Evolutionary conservation across 2,113 vertebrate species (phyloP), one percentile per base, ranked within the genome.

Genomic region (Coturnix japonica): DNA sequence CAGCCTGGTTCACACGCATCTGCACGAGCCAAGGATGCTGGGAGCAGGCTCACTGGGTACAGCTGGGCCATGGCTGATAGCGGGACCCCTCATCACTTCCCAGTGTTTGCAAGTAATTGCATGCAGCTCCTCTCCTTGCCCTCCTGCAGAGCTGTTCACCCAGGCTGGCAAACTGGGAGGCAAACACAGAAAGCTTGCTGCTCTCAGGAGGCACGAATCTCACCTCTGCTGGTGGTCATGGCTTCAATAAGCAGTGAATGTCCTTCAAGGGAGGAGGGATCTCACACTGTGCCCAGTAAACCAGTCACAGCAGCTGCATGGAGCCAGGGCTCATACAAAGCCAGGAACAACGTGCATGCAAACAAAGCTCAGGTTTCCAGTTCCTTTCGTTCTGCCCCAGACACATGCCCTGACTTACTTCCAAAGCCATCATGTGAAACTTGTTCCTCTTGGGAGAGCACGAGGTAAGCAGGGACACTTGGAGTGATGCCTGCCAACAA

Each of bases 291-390:
- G 41, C 64, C 64, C 20, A 14, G 37, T 20, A 64, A 41, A 64
- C 61, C 39, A 22, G 41, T 39, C 39, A 31, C 8, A 44, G 76
- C 44, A 66, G 56, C 35, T 44, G 51, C 78, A 6, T 0, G 35
- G 66, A 35, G 81, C 44, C 46, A 56, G 53, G 46, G 20, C 35
- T 31, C 9, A 13, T 12, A 54, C 53, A 64, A 76, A 92, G 44
- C 59, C 64, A 2, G 2, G 54, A 26, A 43, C 4, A 31, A 31
- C n/a, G 0, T 19, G 9, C 15, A 11, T 14, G 3, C 16, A 37
- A 53, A 46, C 4, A 12, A 81, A 87, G 47, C 47, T 72, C 81
- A 26, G 18, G 25, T 70, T 81, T 57, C 49, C 90, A 66, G 22
- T n/a, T 89, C 70, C 23, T 18, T 87, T 20, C 9, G 5, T 61